phyloP scores from a whole-genome alignment of 1,140 invertebrate genomes.

The Ceratosolen solmsi region DNA sequence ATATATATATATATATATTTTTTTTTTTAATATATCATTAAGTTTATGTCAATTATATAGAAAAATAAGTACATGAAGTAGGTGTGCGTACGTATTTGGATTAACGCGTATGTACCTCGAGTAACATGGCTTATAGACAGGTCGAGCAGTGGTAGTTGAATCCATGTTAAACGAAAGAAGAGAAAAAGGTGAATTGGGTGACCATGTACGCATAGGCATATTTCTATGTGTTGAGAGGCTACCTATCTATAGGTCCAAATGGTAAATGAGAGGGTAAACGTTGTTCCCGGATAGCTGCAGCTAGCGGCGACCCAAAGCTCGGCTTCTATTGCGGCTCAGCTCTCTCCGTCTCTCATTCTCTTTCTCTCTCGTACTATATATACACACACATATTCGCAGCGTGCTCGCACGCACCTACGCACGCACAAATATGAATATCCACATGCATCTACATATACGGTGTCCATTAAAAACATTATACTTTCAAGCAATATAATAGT shows the following conservation, averaged over 20 bases:
- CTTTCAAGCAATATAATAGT: background rate
- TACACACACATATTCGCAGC: background rate
- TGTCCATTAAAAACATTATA: background rate
- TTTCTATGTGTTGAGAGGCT: constrained; percentile 62
- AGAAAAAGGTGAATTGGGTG: background rate
- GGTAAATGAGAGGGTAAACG: constrained; percentile 75
- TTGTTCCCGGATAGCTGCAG: constrained; percentile 69
- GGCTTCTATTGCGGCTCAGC: constrained; percentile 69
- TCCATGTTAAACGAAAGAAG: background rate
- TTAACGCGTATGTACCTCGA: background rate
- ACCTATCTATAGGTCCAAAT: constrained; percentile 75
- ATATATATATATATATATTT: background rate
- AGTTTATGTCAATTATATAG: no score
- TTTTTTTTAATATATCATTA: no score
- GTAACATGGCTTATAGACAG: no score
- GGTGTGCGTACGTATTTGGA: background rate
- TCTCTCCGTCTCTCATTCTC: background rate
- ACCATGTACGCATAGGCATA: constrained; percentile 16
- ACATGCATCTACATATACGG: background rate
- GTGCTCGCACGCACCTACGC: background rate
- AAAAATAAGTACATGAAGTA: background rate
- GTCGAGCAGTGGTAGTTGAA: no score
- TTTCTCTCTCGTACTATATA: background rate
- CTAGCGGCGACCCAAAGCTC: constrained; percentile 74
- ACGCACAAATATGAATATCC: background rate